Conservation (phyloP, 2,797 vertebrate species). For the Antrozous pallidus region DNA sequence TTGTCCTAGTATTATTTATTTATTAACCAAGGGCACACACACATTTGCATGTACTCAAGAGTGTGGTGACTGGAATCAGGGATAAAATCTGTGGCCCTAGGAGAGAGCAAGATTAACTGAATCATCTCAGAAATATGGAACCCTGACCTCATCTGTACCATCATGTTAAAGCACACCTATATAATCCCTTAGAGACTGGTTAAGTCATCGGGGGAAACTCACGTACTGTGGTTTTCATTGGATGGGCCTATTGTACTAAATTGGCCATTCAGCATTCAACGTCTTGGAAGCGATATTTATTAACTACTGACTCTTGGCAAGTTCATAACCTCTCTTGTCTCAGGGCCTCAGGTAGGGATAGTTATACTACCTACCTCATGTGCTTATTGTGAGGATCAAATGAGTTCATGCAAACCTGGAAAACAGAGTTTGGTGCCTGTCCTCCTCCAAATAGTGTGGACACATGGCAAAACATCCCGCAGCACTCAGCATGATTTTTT, state of each 20-base stretch:
- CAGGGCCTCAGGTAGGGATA: neutral
- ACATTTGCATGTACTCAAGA: too few species aligned
- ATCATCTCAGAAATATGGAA: neutral
- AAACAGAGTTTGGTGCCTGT: neutral
- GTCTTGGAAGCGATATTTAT: neutral
- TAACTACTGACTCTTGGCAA: neutral
- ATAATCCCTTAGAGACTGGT: neutral
- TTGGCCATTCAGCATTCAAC: neutral
- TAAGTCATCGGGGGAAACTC: neutral
- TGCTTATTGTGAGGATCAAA: neutral
- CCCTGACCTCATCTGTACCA: neutral
- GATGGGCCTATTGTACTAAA: neutral
- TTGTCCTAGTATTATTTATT: neutral
- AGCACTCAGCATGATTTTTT: too few species aligned
- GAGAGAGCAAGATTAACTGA: neutral
- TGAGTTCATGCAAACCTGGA: neutral
- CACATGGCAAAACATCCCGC: neutral
- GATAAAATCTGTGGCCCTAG: neutral
- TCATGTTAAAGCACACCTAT: neutral
- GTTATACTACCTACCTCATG: neutral
- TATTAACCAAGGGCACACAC: neutral
- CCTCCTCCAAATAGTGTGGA: neutral
- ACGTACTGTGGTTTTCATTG: neutral
- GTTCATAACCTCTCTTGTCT: neutral
- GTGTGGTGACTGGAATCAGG: too few species aligned